Evolutionary conservation across 2,888 invertebrate species (phyloP), one percentile per base, ranked within the genome.

Genomic region (Allacma fusca): DNA sequence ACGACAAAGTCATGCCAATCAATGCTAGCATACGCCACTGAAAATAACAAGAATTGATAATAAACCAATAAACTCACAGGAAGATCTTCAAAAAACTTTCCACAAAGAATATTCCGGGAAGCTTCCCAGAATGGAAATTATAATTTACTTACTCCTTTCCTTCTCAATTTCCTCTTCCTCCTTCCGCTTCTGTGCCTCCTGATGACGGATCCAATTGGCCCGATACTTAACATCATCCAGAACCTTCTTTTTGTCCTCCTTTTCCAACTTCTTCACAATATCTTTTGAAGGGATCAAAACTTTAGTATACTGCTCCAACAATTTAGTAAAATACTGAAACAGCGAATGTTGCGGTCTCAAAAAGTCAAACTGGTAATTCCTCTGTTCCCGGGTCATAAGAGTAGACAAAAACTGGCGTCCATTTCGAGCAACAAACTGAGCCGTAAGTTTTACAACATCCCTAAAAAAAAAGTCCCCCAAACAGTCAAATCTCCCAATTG

Each of bases 1-100:
- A 99, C 98, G 0, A 99, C 98, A 87, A 99, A 99, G 87, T 99
- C 98, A 86, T 99, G 99, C 99, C 99, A 99, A 87, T 99, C 99
- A 81, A 99, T 98, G 85, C 96, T 96, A 0, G 98, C 97, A 86
- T 99, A 99, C 0, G 95, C 95, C 34, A 95, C 91, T 90, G 79
- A 77, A 87, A 86, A 26, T 44, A 77, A 72, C 78, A 21, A 64
- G 74, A 64, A 29, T 19, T 65, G 34, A 57, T 7, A 76, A 24
- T 23, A 24, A 21, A 43, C n/a, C n/a, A n/a, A n/a, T n/a, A n/a
- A n/a, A n/a, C n/a, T n/a, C n/a, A n/a, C n/a, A n/a, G n/a, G n/a
- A n/a, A n/a, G n/a, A n/a, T n/a, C n/a, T n/a, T n/a, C n/a, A n/a
- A n/a, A n/a, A n/a, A n/a, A n/a, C n/a, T n/a, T n/a, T n/a, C n/a